Evolutionary conservation across 2,113 vertebrate genomes (phyloP).

Genomic region (Bothrops jararaca): DNA sequence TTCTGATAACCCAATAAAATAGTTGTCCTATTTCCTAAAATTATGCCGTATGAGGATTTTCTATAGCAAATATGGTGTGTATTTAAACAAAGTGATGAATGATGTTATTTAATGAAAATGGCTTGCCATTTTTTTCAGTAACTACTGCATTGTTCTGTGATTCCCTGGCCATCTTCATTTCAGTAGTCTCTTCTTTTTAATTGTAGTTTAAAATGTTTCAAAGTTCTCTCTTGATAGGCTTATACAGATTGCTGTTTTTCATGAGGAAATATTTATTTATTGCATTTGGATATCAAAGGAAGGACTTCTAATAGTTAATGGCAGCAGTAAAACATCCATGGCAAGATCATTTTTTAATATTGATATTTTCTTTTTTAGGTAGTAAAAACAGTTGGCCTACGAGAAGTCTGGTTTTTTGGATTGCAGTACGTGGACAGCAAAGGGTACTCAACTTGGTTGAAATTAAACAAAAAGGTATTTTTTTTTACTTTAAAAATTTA

Average conservation of each 20-base stretch:
- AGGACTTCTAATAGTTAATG: not conserved
- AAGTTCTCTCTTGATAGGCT: conserved; percentile 7
- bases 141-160: fast-evolving
- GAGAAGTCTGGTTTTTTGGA: conserved; percentile 98
- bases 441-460: conserved; percentile 95
- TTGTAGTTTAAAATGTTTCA: conserved; percentile 6
- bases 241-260: not conserved
- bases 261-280: not conserved
- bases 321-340: not conserved
- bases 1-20: not conserved
- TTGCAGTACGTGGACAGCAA: conserved; percentile 97
- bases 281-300: not conserved
- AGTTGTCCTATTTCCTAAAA: not conserved
- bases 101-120: not conserved
- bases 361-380: conserved; percentile 75
- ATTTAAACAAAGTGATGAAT: not conserved
- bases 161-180: not conserved
- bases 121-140: not conserved
- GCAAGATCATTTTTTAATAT: not conserved
- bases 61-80: not conserved
- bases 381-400: conserved; percentile 95
- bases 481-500: not conserved
- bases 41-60: not conserved
- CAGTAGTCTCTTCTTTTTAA: not conserved
- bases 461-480: conserved; percentile 95